Conservation (phyloP, 2,113 vertebrate species). For the Eublepharis macularius region DNA sequence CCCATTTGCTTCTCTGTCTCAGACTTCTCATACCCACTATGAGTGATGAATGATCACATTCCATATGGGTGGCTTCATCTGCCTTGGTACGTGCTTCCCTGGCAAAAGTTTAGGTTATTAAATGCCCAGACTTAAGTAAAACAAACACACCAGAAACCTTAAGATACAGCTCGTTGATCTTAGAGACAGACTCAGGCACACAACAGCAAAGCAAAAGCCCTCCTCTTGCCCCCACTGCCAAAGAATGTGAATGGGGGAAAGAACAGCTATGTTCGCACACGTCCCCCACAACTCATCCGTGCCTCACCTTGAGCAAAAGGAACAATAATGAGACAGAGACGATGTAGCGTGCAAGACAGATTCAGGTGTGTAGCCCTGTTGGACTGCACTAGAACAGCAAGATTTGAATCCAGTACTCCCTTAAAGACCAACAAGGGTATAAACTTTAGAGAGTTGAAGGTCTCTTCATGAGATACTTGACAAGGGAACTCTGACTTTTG, state of each 20-base stretch:
- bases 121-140: neutral
- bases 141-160: neutral
- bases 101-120: neutral
- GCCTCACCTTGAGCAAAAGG: neutral
- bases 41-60: constrained; percentile 21
- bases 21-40: neutral
- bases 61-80: neutral
- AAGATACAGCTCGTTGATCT: neutral
- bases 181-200: neutral
- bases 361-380: too few species aligned
- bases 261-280: neutral
- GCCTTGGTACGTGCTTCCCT: neutral
- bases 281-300: neutral
- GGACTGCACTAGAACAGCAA: too few species aligned
- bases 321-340: too few species aligned
- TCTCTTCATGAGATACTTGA: too few species aligned
- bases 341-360: too few species aligned
- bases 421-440: too few species aligned
- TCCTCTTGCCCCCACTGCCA: too few species aligned
- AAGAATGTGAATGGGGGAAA: too few species aligned
- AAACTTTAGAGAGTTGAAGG: too few species aligned
- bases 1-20: neutral
- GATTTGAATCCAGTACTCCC: too few species aligned
- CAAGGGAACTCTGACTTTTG: too few species aligned
- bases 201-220: neutral